Evolutionary conservation across 2,888 invertebrate genomes (phyloP), one percentile per base, ranked within the genome.

Genomic region (Mantis religiosa): DNA sequence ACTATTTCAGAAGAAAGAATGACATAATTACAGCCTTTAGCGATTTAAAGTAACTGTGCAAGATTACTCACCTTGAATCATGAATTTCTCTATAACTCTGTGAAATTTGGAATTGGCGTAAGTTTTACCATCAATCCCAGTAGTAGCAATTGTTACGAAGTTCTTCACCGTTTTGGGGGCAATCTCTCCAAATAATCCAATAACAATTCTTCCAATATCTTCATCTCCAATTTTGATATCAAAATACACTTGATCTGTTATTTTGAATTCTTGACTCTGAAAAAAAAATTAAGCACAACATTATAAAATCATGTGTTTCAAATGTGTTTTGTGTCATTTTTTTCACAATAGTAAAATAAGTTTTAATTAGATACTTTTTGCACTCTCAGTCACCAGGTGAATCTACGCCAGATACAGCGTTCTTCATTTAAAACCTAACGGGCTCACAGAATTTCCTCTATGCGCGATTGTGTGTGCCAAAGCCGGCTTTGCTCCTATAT

Each of bases 101-200:
- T 98, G 98, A 93, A 99, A 98, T 91, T 94, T 95, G 6, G 97
- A 95, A 25, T 97, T 97, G 91, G 96, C 95, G 92, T 98, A 99
- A 3, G 96, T 96, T 92, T 95, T 95, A 30, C 97, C 97, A 90
- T 96, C 94, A 89, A 97, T 95, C 14, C 97, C 97, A 30, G 95
- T 94, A 20, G 96, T 94, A 34, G 98, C 97, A 71, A 98, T 94
- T n/a, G 96, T 95, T 91, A 96, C 95, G 92, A 99, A 99, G 93
- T 99, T 99, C 91, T 96, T 95, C 0, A 97, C 97, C 0, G 98
- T 97, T 93, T 96, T 97, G 2, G 98, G 98, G 0, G 96, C 97
- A 87, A 96, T 93, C 90, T 98, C 96, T 0, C 98, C 98, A 94
- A 98, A 98, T n/a, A 99, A 94, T 0, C 98, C 98, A 91, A 98